Evolutionary conservation across 2,113 vertebrate species (phyloP), one percentile per base, ranked within the genome.

Genomic region (Sprattus sprattus): DNA sequence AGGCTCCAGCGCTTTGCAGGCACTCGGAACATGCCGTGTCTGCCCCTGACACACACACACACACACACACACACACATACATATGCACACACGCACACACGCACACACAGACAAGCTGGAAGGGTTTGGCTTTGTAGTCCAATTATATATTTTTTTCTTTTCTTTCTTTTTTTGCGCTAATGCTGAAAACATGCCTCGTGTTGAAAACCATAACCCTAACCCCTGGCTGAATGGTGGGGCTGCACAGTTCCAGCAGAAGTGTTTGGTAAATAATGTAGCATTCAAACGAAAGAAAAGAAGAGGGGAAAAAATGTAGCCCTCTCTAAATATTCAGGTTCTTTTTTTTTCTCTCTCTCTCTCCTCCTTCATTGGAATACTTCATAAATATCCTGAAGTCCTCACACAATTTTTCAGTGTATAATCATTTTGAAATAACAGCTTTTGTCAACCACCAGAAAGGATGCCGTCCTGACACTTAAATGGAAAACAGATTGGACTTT

Each of bases 401-500:
- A 93, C 93, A 94, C 91, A 88, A 89, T 95, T 96, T 90, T 95
- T 96, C 93, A 93, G 95, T 95, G 89, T 93, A 93, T 96, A 97
- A 96, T 97, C 95, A 95, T 97, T 94, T 97, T 93, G 95, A 96
- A 98, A 97, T 96, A 97, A 96, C 94, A 96, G 94, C 95, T 96
- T 96, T 96, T 96, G 90, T 94, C 92, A 94, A 95, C 96, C 96
- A 95, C 96, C 92, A 95, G 92, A 96, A 97, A 97, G 95, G 96
- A 96, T 96, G 95, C 96, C 93, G 94, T 95, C 96, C 93, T 98
- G 97, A 98, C 96, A 95, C 95, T 93, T 90, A 97, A 99, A 99
- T 99, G 96, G 96, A 96, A 99, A 99, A 95, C 97, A 99, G 95
- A 98, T 96, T 95, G 92, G 89, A 85, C 91, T 95, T 93, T 97